These are phyloP conservation scores for Drosophila tripunctata DNA, from an alignment of 2,888 invertebrate species.

Conservation along the genomic window DNA sequence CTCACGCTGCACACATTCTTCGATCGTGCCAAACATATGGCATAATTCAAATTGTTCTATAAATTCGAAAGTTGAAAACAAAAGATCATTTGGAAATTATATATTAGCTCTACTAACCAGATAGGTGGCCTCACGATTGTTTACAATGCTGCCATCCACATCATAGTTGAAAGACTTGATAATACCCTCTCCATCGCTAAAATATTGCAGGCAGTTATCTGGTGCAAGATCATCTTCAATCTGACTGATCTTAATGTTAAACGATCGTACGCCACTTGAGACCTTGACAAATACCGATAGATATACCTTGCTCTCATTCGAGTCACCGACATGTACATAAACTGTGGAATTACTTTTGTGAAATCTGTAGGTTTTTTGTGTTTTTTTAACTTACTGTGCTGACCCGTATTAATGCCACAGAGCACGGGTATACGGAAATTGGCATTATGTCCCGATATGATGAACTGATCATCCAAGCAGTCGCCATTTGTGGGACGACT, in stretches of 20 bases:
- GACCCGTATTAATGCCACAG: constrained; percentile 91
- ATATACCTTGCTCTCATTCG: constrained; percentile 87
- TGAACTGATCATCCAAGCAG: constrained; percentile 89
- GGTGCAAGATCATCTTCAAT: constrained; percentile 85
- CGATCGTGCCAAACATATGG: constrained; percentile 88
- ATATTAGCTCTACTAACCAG: constrained; percentile 85
- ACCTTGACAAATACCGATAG: constrained; percentile 87
- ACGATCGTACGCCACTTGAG: constrained; percentile 85
- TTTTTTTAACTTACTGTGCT: constrained; percentile 86
- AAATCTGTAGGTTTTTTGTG: rapidly evolving
- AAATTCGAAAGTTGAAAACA: too few relatives aligned
- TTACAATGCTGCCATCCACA: constrained; percentile 86
- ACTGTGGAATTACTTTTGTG: constrained; percentile 85
- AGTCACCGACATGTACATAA: constrained; percentile 88
- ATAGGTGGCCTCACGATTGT: constrained; percentile 86
- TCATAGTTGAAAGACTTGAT: constrained; percentile 90
- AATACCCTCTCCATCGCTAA: constrained; percentile 86
- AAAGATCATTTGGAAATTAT: background rate
- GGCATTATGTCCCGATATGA: constrained; percentile 89
- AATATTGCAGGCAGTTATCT: constrained; percentile 88
- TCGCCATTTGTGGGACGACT: constrained; percentile 88
- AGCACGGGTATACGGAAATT: constrained; percentile 89
- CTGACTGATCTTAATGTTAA: constrained; percentile 88
- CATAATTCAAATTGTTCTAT: constrained; percentile 92
- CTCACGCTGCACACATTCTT: constrained; percentile 88